Evolutionary conservation across 1,140 invertebrate species (phyloP), one percentile per base, ranked within the genome.

Genomic region (Heliothis virescens): DNA sequence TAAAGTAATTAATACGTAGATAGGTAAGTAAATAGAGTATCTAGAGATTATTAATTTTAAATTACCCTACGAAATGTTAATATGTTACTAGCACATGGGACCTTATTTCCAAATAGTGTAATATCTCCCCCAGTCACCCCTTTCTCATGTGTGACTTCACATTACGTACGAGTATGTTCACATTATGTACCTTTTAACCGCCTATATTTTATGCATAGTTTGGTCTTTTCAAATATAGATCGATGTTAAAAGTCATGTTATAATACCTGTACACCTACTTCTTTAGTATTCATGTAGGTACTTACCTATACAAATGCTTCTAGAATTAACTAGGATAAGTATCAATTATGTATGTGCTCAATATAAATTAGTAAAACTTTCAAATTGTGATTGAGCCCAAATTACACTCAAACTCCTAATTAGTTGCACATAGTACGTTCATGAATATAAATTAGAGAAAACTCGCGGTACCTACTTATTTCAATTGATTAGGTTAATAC

Each of bases 341-440:
- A 48, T 15, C 16, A 10, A n/a, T n/a, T 10, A 67, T 67, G 50
- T 67, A 67, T 26, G 52, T 69, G n/a, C 65, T 21, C 0, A 52
- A 52, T 18, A 52, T 16, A 69, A 69, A 52, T 52, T 18, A 52
- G 3, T 21, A 15, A 52, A 53, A 69, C 18, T 69, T 69, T 13
- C 52, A n/a, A 15, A 69, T 18, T 29, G 65, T 69, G 65, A 57
- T 72, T 57, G 3, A 57, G 26, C 52, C 52, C 52, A 26, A 72
- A 55, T 57, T 57, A 72, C 50, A 13, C n/a, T 1, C 52, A 15
- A 57, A 16, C 29, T 69, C 48, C 29, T 69, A 57, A 55, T 72
- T 72, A 57, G 18, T 34, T 34, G 34, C 7, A 13, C 65, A 15
- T 41, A 26, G 67, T 55, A 47, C 1, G 41, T 12, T 29, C 11